Conservation (phyloP, 2,888 invertebrate genomes). For the Allophyes oxyacanthae region DNA sequence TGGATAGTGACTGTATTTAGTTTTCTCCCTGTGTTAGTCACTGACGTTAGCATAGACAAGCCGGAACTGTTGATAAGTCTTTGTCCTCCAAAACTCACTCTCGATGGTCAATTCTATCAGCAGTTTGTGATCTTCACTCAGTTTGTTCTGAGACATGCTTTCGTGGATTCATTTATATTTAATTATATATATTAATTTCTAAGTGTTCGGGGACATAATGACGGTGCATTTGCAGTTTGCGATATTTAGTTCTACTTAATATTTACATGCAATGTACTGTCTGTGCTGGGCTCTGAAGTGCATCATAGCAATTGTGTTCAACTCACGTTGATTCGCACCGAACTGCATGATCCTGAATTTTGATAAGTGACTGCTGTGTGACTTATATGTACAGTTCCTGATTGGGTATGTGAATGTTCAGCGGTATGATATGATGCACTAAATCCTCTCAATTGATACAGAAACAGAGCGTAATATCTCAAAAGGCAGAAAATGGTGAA, state of each 20-base stretch:
- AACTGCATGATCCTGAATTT: conserved; percentile 56
- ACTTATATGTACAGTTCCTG: conserved; percentile 53
- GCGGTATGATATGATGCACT: conserved; percentile 86
- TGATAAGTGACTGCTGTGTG: conserved; percentile 52
- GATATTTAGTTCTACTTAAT: conserved; percentile 83
- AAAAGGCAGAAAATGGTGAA: conserved; percentile 85
- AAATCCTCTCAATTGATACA: conserved; percentile 78
- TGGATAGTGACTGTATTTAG: conserved; percentile 78
- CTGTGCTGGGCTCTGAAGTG: conserved; percentile 85
- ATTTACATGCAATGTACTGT: conserved; percentile 83
- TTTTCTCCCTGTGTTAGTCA: conserved; percentile 80
- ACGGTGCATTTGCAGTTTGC: conserved; percentile 85
- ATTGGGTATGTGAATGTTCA: conserved; percentile 58
- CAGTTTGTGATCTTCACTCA: conserved; percentile 77
- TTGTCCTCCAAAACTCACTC: conserved; percentile 83
- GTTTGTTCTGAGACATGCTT: conserved; percentile 88
- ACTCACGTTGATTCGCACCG: conserved; percentile 65
- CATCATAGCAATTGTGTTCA: conserved; percentile 83
- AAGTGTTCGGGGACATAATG: conserved; percentile 82
- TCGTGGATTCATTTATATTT: conserved; percentile 78
- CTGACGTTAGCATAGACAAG: conserved; percentile 85
- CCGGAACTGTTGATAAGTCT: conserved; percentile 85
- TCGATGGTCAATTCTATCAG: conserved; percentile 73
- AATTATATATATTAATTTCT: conserved; percentile 64
- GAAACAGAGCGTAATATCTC: conserved; percentile 80